These are phyloP conservation scores for Grammomys surdaster DNA, from an alignment of 2,113 vertebrate genomes.

Conservation along the genomic window DNA sequence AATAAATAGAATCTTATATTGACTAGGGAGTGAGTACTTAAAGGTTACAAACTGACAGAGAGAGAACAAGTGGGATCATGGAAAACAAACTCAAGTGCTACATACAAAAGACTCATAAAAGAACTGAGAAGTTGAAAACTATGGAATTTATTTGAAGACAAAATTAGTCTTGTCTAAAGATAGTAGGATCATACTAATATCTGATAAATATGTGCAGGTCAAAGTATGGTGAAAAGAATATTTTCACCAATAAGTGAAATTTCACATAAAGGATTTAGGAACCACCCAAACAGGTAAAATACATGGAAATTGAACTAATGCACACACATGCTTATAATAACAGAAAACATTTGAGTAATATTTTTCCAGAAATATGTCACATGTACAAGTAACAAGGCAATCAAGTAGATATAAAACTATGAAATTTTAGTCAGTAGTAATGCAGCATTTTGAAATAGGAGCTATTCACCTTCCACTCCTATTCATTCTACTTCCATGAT, in stretches of 20 bases:
- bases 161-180: not conserved
- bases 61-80: not conserved
- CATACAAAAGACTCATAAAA: not conserved
- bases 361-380: not conserved
- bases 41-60: not conserved
- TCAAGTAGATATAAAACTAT: not conserved
- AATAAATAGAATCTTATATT: not conserved
- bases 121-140: not conserved
- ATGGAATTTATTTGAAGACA: not conserved
- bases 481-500: too few relatives aligned
- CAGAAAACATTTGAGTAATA: not conserved
- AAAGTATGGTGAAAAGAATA: not conserved
- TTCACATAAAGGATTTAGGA: not conserved
- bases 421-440: not conserved
- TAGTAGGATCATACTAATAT: not conserved
- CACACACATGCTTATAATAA: not conserved
- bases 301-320: not conserved
- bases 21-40: not conserved
- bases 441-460: not conserved
- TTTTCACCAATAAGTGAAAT: not conserved
- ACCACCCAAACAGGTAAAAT: not conserved
- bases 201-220: not conserved
- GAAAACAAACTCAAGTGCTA: not conserved
- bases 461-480: not conserved
- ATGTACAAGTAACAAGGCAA: not conserved